These are phyloP conservation scores for Neotragus moschatus DNA, from an alignment of 2,113 vertebrate species.

Conservation along the genomic window DNA sequence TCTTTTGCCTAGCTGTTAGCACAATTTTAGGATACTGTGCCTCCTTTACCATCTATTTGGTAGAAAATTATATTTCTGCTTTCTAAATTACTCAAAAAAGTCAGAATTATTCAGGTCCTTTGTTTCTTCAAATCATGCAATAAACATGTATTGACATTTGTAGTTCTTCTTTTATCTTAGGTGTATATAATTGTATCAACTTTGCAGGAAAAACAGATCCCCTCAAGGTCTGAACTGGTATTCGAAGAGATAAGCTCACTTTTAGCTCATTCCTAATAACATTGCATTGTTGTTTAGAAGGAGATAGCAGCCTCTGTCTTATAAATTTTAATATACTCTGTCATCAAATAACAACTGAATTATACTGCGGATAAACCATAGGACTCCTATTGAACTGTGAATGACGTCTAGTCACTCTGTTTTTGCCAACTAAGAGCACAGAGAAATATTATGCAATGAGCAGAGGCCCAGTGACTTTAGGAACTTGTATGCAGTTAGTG, in stretches of 20 bases:
- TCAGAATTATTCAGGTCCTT: background rate
- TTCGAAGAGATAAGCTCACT: constrained; percentile 46
- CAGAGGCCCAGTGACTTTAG: background rate
- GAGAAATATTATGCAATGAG: background rate
- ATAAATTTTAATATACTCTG: constrained; percentile 49
- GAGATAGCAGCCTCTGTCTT: background rate
- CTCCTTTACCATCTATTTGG: background rate
- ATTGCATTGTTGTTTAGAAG: constrained; percentile 31
- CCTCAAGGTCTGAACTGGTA: constrained; percentile 4
- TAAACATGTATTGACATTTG: constrained; percentile 45
- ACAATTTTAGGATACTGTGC: background rate
- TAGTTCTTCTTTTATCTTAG: constrained; percentile 28
- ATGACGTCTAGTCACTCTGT: background rate
- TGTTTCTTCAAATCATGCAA: constrained; percentile 23
- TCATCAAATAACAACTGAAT: constrained; percentile 38
- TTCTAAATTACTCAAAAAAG: constrained; percentile 19
- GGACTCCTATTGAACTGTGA: background rate
- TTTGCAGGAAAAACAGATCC: constrained; percentile 32
- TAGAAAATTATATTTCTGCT: constrained; percentile 29
- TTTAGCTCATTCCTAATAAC: constrained; percentile 21
- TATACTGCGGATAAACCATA: background rate
- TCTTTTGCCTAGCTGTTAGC: background rate
- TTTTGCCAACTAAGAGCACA: background rate
- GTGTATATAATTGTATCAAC: constrained; percentile 13
- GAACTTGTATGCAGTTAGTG: background rate